Base-by-base conservation (phyloP, 92 coral and sea anemone genomes). In the Parazoanthus swiftii region DNA sequence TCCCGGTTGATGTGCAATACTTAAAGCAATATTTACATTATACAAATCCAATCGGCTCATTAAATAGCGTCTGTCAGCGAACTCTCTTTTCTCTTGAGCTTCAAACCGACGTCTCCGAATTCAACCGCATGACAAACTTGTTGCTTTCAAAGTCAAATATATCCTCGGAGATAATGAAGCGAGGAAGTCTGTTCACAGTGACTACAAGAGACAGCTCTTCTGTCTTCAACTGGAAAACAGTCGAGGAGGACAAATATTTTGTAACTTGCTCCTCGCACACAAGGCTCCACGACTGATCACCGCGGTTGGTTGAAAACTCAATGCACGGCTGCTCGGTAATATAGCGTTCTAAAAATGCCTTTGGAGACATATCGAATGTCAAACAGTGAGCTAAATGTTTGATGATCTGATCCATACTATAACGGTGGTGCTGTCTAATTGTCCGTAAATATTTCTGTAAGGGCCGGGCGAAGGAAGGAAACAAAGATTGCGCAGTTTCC, bases 381-480 rank as follows among this genome's bases (percentile, higher is more conserved):
- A 97, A 89, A 81, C 99, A 97, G 80, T 97, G 99, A 4, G 99
- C 97, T 79, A 97, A 93, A 89, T 97, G 99, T 78, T 97, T 97
- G 66, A 97, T 93, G 7, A 97, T 97, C 63, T 96, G 94, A 81
- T 97, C 99, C 99, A 97, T 97, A 78, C 94, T 90, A 89, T 95
- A 96, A n/a, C 98, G 99, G 82, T 97, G 98, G 77, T 97, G 99
- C 66, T 95, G 98, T 37, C 98, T 92, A 8, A 95, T 95, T 80
- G 99, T 97, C 54, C 98, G 91, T 58, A 97, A 93, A 90, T 97
- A 97, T 90, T 97, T 97, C 86, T 97, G 99, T 50, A 97, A 89
- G 46, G 96, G 99, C 33, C 99, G 92, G 50, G 99, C 99, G 89
- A 97, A 97, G 29, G 99, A 97, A 25, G 99, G 99, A 94, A 97